Conservation (phyloP, 1,140 invertebrate species). For the Idris sp. region DNA sequence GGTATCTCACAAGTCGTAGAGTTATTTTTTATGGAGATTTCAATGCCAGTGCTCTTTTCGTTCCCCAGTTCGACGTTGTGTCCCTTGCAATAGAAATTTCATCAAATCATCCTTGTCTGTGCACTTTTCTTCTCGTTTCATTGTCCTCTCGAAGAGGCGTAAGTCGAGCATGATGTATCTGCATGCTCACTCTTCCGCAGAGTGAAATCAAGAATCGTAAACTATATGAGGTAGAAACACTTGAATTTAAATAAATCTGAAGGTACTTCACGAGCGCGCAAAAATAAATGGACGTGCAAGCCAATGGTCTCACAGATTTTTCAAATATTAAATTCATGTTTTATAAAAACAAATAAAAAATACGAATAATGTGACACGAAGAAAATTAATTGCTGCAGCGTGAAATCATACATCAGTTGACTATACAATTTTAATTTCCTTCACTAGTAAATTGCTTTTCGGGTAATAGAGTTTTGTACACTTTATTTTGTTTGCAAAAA, state of each 20-base stretch:
- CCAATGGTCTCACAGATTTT: constrained; percentile 1
- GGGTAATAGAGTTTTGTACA: no score
- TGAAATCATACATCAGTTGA: no score
- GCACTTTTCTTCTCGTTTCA: constrained; percentile 60
- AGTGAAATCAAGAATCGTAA: constrained; percentile 64
- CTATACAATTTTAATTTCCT: no score
- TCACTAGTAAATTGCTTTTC: no score
- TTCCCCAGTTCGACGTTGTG: constrained; percentile 34
- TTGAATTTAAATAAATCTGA: constrained; percentile 62
- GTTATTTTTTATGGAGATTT: constrained; percentile 72
- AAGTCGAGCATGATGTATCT: constrained; percentile 65
- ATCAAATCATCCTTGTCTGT: constrained; percentile 70
- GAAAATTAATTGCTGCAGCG: no score
- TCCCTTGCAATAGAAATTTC: constrained; percentile 68
- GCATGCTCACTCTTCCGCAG: constrained; percentile 65
- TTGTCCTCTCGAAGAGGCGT: constrained; percentile 67
- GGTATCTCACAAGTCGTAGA: constrained; percentile 19
- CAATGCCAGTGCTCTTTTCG: constrained; percentile 61
- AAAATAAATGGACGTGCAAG: constrained; percentile 20
- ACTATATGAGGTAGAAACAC: constrained; percentile 74
- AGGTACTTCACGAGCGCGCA: constrained; percentile 23
- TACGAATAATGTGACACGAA: constrained; percentile 1
- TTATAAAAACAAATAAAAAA: constrained; percentile 5
- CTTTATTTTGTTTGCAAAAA: background rate
- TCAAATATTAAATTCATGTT: constrained; percentile 8